Conservation (phyloP, 92 coral and sea anemone species). For the Paramuricea clavata region DNA sequence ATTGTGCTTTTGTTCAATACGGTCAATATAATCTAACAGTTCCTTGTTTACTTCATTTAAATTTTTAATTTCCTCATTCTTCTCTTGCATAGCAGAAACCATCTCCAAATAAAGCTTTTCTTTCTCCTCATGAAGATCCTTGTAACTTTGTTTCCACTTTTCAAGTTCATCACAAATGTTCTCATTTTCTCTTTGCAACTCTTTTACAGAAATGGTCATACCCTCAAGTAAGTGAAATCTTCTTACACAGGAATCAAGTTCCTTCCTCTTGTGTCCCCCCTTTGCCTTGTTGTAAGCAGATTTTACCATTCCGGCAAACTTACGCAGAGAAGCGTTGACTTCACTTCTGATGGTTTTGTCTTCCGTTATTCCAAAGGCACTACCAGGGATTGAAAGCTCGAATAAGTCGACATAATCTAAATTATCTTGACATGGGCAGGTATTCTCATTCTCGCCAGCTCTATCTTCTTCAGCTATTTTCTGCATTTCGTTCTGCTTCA, state of each 20-base stretch:
- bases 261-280: slow-evolving; percentile 49
- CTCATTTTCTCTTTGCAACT: slow-evolving; percentile 55
- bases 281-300: slow-evolving; percentile 53
- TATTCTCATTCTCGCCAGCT: background rate
- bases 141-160: slow-evolving; percentile 63
- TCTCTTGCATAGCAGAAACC: slow-evolving; percentile 52
- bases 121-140: slow-evolving; percentile 38
- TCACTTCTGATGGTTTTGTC: slow-evolving; percentile 59
- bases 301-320: slow-evolving; percentile 65
- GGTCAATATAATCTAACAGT: slow-evolving; percentile 43
- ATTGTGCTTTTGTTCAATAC: slow-evolving; percentile 47
- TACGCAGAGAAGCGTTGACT: slow-evolving; percentile 60
- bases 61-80: slow-evolving; percentile 53
- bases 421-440: slow-evolving; percentile 3
- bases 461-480: background rate
- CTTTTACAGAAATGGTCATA: slow-evolving; percentile 53
- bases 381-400: slow-evolving; percentile 68
- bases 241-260: slow-evolving; percentile 57
- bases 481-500: slow-evolving; percentile 23
- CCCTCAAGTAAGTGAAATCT: slow-evolving; percentile 71
- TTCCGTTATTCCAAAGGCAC: slow-evolving; percentile 61
- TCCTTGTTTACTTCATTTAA: slow-evolving; percentile 61
- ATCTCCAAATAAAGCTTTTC: slow-evolving; percentile 62
- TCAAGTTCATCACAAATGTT: slow-evolving; percentile 58
- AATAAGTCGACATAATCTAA: slow-evolving; percentile 60